Conservation (phyloP, 2,888 invertebrate genomes). For the Ophraella communa region DNA sequence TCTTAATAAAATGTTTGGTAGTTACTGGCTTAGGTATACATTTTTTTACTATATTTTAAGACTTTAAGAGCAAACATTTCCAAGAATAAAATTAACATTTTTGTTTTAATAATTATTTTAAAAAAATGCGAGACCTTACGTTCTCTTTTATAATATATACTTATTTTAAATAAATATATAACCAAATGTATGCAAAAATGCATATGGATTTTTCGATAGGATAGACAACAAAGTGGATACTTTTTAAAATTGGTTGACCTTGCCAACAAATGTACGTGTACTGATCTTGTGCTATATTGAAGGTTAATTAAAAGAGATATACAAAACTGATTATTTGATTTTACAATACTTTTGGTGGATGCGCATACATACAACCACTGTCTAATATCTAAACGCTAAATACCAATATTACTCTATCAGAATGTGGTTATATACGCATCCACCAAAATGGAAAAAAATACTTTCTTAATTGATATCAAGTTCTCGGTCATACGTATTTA, state of each 20-base stretch:
- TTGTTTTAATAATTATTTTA: background rate
- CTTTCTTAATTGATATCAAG: background rate
- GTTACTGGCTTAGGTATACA: too few relatives aligned
- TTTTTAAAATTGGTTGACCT: constrained; percentile 5
- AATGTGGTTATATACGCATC: background rate
- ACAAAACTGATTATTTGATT: too few relatives aligned
- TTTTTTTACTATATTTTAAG: too few relatives aligned
- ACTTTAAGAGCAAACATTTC: too few relatives aligned
- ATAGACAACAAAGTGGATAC: constrained; percentile 5
- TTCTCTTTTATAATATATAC: constrained; percentile 19
- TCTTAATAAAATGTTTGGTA: too few relatives aligned
- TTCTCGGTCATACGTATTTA: background rate
- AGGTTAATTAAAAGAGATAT: background rate
- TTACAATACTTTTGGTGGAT: background rate
- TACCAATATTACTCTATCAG: too few relatives aligned
- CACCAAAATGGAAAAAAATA: background rate
- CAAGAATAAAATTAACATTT: background rate
- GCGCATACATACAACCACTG: background rate
- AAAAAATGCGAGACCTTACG: constrained; percentile 17
- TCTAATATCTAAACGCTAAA: too few relatives aligned
- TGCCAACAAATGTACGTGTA: constrained; percentile 4
- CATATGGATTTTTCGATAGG: constrained; percentile 15
- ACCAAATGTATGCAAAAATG: constrained; percentile 23
- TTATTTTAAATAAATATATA: constrained; percentile 6
- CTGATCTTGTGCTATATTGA: background rate